Percentiles rank a stretch among this genome's conserved stretches.
These are phyloP conservation scores for Grapholita molesta DNA, from an alignment of 1,140 invertebrate species.

Conservation along the genomic window DNA sequence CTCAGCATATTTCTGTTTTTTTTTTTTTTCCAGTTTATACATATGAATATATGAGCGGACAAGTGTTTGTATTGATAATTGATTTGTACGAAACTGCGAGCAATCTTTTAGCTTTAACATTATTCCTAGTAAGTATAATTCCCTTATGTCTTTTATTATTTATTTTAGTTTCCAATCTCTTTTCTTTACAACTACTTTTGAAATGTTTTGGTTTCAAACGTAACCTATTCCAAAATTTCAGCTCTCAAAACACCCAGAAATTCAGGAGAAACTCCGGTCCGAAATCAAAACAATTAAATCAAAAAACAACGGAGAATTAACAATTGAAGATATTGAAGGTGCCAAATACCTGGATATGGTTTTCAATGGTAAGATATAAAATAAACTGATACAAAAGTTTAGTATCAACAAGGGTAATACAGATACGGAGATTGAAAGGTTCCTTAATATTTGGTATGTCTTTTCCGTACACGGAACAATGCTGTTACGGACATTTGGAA, in stretches of 20 bases:
- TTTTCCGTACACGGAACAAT: too few relatives aligned
- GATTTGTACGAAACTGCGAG: neutral
- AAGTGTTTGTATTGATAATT: neutral
- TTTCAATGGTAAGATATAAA: neutral
- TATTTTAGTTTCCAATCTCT: too few relatives aligned
- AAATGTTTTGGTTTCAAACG: too few relatives aligned
- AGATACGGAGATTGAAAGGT: too few relatives aligned
- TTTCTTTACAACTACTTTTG: too few relatives aligned
- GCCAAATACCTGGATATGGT: neutral
- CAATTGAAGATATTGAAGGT: neutral
- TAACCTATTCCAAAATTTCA: neutral
- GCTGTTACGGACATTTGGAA: too few relatives aligned
- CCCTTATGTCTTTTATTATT: too few relatives aligned
- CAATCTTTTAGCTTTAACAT: neutral
- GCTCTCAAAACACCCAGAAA: neutral
- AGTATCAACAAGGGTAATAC: too few relatives aligned
- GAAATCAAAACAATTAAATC: neutral
- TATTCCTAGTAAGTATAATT: neutral
- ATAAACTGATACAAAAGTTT: too few relatives aligned
- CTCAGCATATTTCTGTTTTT: too few relatives aligned
- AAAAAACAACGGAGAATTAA: neutral
- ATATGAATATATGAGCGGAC: neutral
- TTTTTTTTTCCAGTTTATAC: neutral
- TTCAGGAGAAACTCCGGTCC: neutral
- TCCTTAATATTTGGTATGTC: too few relatives aligned